These are phyloP conservation scores for Thunnus albacares DNA, from an alignment of 2,797 vertebrate genomes.

Conservation along the genomic window DNA sequence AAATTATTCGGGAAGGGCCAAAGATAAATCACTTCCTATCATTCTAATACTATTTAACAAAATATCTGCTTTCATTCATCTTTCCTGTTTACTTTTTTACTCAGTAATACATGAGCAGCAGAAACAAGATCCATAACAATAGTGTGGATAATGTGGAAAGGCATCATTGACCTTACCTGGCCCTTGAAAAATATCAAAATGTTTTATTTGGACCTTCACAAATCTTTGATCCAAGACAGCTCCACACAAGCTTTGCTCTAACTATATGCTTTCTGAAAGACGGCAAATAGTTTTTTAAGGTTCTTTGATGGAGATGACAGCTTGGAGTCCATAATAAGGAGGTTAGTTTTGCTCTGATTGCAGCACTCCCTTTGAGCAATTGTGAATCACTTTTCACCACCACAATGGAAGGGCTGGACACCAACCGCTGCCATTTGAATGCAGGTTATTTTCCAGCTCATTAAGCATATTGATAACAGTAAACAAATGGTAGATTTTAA, in stretches of 20 bases:
- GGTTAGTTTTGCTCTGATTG: slow-evolving; percentile 62
- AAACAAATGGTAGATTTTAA: slow-evolving; percentile 68
- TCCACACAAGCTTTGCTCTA: slow-evolving; percentile 31
- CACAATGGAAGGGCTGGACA: slow-evolving; percentile 58
- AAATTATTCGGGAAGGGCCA: too few relatives aligned
- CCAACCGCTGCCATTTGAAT: slow-evolving; percentile 64
- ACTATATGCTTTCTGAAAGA: slow-evolving; percentile 35
- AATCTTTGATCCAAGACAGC: slow-evolving; percentile 47
- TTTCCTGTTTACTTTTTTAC: background rate
- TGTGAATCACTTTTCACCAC: slow-evolving; percentile 57
- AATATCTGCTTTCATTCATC: background rate
- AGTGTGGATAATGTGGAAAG: slow-evolving; percentile 6
- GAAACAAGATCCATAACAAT: background rate
- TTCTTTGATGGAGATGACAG: slow-evolving; percentile 50
- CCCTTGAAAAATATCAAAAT: slow-evolving; percentile 38
- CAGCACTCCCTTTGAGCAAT: slow-evolving; percentile 48
- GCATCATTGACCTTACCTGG: slow-evolving; percentile 28
- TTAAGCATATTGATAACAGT: slow-evolving; percentile 68
- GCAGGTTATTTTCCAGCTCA: slow-evolving; percentile 74
- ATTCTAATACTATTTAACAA: background rate
- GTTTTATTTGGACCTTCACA: slow-evolving; percentile 35
- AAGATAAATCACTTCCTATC: slow-evolving; percentile 5
- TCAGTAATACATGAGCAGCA: background rate
- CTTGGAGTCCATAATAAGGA: slow-evolving; percentile 52
- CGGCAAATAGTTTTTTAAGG: slow-evolving; percentile 48